Evolutionary conservation across 2,888 invertebrate genomes (phyloP).

Genomic region (Horisme vitalbata): DNA sequence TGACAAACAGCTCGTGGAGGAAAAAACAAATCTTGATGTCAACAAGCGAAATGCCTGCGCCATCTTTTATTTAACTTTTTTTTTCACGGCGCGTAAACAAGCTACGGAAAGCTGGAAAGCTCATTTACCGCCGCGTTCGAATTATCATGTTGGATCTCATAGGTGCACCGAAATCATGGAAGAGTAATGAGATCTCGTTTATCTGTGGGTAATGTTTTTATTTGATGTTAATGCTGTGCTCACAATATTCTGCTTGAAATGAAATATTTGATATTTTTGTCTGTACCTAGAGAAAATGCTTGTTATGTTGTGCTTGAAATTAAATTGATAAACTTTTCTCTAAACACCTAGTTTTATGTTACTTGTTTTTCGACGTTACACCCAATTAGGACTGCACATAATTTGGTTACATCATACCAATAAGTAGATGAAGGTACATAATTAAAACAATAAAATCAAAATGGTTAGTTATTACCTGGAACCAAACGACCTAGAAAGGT

Average conservation of each 20-base stretch:
- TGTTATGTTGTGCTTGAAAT: background rate
- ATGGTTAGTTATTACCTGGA: too few species aligned
- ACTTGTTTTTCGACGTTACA: too few species aligned
- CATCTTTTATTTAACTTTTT: slow-evolving; percentile 52
- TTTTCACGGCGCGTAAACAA: slow-evolving; percentile 52
- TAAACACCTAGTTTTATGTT: too few species aligned
- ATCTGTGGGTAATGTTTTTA: too few species aligned
- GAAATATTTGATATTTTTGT: background rate
- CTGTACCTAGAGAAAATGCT: background rate
- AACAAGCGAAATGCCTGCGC: slow-evolving; percentile 57
- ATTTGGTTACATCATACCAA: too few species aligned
- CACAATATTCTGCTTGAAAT: slow-evolving; percentile 1
- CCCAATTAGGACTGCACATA: too few species aligned
- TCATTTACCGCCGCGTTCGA: slow-evolving; percentile 56
- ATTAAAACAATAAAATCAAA: too few species aligned
- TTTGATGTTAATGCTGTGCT: slow-evolving; percentile 21
- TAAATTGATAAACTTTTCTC: too few species aligned
- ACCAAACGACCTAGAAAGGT: too few species aligned
- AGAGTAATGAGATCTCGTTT: slow-evolving; percentile 27
- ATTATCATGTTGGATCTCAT: slow-evolving; percentile 54
- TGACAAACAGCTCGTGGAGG: slow-evolving; percentile 54
- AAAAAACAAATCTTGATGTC: slow-evolving; percentile 67
- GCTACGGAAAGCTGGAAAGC: slow-evolving; percentile 48
- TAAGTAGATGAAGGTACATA: too few species aligned
- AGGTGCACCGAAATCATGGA: slow-evolving; percentile 33